Evolutionary conservation across 2,113 vertebrate species (phyloP).

Genomic region (Calidris pygmaea): DNA sequence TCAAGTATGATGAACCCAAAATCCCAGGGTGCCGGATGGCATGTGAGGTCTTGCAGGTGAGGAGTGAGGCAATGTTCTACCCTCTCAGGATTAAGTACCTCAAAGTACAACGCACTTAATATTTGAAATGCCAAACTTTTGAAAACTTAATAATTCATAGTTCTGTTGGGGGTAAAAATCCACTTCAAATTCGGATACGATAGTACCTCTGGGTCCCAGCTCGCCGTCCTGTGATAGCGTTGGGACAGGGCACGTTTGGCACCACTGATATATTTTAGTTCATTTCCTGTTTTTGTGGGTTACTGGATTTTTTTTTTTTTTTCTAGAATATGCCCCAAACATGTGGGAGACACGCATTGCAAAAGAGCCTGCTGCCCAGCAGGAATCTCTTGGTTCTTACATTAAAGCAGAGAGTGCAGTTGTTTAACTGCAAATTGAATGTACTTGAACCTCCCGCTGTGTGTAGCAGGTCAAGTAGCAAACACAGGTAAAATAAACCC

Average conservation of each 20-base stretch:
- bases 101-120: not conserved
- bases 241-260: not conserved
- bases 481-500: not conserved
- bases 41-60: not conserved
- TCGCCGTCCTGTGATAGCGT: not conserved
- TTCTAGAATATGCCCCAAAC: not conserved
- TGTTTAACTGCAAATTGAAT: not conserved
- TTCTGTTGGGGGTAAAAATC: not conserved
- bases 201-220: not conserved
- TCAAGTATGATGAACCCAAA: not conserved
- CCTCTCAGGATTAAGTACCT: not conserved
- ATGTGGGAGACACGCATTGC: not conserved
- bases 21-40: not conserved
- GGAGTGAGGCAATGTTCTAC: accelerated
- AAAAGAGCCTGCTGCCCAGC: not conserved
- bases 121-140: accelerated
- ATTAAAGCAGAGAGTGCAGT: accelerated
- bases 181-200: not conserved
- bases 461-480: not conserved
- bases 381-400: not conserved
- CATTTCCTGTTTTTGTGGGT: constrained; percentile 31
- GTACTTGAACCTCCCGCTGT: not conserved
- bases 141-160: not conserved
- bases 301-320: not conserved
- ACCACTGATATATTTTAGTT: not conserved